phyloP scores from a whole-genome alignment of 2,888 invertebrate genomes.

The Dermolepida albohirtum region DNA sequence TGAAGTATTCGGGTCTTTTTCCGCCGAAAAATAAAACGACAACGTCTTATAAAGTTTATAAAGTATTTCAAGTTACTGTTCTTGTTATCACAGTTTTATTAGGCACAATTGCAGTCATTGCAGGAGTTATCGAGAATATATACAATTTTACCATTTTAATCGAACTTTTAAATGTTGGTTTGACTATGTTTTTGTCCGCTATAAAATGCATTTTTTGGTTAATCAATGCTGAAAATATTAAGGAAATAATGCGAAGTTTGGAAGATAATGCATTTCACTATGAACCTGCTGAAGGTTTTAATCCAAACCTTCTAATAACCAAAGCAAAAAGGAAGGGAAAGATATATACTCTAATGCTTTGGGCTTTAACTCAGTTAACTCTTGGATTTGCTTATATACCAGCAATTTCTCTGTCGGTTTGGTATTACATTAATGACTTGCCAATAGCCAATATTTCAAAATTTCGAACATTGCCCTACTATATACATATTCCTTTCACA shows the following conservation, averaged over 20 bases:
- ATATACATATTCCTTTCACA: slow-evolving; percentile 54
- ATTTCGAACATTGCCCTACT: slow-evolving; percentile 31
- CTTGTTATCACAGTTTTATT: too few species aligned
- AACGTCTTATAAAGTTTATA: too few species aligned
- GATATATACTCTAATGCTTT: slow-evolving; percentile 52
- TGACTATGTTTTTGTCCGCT: slow-evolving; percentile 57
- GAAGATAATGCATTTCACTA: slow-evolving; percentile 52
- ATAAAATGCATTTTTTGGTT: slow-evolving; percentile 57
- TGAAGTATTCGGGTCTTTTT: too few species aligned
- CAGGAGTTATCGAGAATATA: background rate
- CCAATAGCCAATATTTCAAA: slow-evolving; percentile 17
- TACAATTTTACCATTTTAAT: slow-evolving; percentile 52
- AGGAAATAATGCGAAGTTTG: slow-evolving; percentile 51
- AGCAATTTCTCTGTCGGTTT: slow-evolving; percentile 48
- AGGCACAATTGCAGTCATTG: background rate
- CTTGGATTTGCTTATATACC: slow-evolving; percentile 55
- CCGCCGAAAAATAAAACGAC: too few species aligned
- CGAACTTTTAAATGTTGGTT: slow-evolving; percentile 55
- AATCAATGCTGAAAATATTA: slow-evolving; percentile 49
- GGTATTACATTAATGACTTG: slow-evolving; percentile 19
- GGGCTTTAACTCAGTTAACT: slow-evolving; percentile 54
- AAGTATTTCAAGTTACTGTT: too few species aligned
- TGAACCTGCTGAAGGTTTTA: slow-evolving; percentile 49
- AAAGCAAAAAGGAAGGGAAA: slow-evolving; percentile 52
- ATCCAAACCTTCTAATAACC: slow-evolving; percentile 50